These are phyloP conservation scores for Bos taurus DNA, from an alignment of 2,113 vertebrate species.

Conservation along the genomic window ARS-UCD2.0 NC_037333.1:28490001-28490500, in stretches of 20 bases:
- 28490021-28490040: neutral
- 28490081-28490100: neutral
- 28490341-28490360: neutral
- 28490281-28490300: slow-evolving; percentile 18
- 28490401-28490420: neutral
- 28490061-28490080: neutral
- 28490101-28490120: neutral
- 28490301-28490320: neutral
- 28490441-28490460: slow-evolving; percentile 67
- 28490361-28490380: slow-evolving; percentile 42
- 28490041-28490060: neutral
- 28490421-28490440: slow-evolving; percentile 47
- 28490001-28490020: neutral
- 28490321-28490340: slow-evolving; percentile 9
- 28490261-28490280: neutral
- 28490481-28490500: slow-evolving; percentile 70
- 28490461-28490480: slow-evolving; percentile 76
- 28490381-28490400: slow-evolving; percentile 27
- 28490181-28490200: neutral
- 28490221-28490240: neutral
- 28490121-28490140: neutral
- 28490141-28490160: neutral
- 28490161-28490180: neutral
- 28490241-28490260: slow-evolving; percentile 9
- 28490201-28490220: neutral